Conservation (phyloP, 2,797 vertebrate genomes). For the Cynodonichthys magdalenae region DNA sequence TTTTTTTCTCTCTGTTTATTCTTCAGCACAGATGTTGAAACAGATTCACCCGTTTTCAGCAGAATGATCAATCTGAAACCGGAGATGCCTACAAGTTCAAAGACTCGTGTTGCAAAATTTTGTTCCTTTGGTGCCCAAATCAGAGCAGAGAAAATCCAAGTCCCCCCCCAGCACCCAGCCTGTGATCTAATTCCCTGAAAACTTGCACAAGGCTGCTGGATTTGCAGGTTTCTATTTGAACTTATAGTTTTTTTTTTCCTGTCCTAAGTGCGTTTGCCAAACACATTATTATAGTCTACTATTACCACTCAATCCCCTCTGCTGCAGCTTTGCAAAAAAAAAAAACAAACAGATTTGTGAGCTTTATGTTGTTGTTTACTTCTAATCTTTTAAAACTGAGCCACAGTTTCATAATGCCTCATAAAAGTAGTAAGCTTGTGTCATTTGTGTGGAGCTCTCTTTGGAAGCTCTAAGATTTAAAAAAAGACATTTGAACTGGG, state of each 20-base stretch:
- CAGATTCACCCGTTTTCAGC: slow-evolving; percentile 18
- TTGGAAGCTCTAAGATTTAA: slow-evolving; percentile 25
- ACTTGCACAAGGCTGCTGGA: slow-evolving; percentile 66
- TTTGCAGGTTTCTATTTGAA: slow-evolving; percentile 69
- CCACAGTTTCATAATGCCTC: slow-evolving; percentile 66
- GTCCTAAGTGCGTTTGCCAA: slow-evolving; percentile 57
- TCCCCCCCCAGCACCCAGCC: slow-evolving; percentile 23
- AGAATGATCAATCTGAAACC: slow-evolving; percentile 42
- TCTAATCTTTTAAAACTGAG: slow-evolving; percentile 67
- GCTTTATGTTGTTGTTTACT: slow-evolving; percentile 69
- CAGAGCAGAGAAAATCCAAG: slow-evolving; percentile 25
- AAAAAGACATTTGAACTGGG: slow-evolving; percentile 29
- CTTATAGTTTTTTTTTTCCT: slow-evolving; percentile 48
- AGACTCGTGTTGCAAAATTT: slow-evolving; percentile 58
- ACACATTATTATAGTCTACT: slow-evolving; percentile 55
- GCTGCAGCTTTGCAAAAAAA: slow-evolving; percentile 53
- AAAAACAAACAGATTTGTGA: slow-evolving; percentile 50
- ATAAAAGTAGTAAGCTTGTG: slow-evolving; percentile 62
- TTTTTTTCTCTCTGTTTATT: slow-evolving; percentile 16
- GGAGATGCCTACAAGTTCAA: slow-evolving; percentile 51
- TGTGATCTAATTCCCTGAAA: slow-evolving; percentile 56
- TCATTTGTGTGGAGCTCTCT: slow-evolving; percentile 40
- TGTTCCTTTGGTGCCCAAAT: slow-evolving; percentile 31
- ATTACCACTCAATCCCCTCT: slow-evolving; percentile 46
- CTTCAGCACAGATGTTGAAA: slow-evolving; percentile 45